Base-by-base conservation (phyloP, 2,113 vertebrate species). In the Sinocyclocheilus maitianheensis region DNA sequence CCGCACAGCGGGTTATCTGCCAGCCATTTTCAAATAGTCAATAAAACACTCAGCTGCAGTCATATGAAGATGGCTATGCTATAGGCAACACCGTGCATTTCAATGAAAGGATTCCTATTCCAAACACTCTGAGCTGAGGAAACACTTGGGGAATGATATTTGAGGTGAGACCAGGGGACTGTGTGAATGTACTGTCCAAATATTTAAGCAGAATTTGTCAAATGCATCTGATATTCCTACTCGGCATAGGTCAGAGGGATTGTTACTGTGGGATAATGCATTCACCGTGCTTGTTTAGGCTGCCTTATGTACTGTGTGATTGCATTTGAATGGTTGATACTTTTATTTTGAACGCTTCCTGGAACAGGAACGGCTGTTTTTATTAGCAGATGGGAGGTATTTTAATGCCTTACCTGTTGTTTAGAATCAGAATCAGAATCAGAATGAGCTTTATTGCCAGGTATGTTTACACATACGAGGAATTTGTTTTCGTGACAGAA, bases 21-120 rank as follows among this genome's bases (percentile, higher is more conserved):
- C 83, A 79, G 83, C 78, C 84, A 91, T 90, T 89, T 81, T 88
- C 83, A 86, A 91, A 91, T 86, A 89, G 91, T 93, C 93, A 90
- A 92, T 92, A 89, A 90, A 91, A 92, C 79, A 74, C 46, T 88
- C 90, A 48, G 85, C 43, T 9, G 84, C 77, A 71, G 91, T 89
- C 90, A 58, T 81, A 84, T 89, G 91, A 90, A 90, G 91, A 91
- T 87, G 89, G 51, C 24, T 69, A 81, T 81, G 81, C 83, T 80
- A 87, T 43, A 20, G 43, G 60, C 60, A 79, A 48, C 20, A 88
- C 77, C 80, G 84, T 90, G 90, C 91, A 92, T 93, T 92, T 91
- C 88, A 93, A 92, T 92, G 75, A 91, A 92, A 86, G 62, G 26
- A 69, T 22, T 86, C 75, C 76, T 87, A 89, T 87, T 87, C 88